phyloP scores from a whole-genome alignment of 2,113 vertebrate species.

The Phocoena phocoena region DNA sequence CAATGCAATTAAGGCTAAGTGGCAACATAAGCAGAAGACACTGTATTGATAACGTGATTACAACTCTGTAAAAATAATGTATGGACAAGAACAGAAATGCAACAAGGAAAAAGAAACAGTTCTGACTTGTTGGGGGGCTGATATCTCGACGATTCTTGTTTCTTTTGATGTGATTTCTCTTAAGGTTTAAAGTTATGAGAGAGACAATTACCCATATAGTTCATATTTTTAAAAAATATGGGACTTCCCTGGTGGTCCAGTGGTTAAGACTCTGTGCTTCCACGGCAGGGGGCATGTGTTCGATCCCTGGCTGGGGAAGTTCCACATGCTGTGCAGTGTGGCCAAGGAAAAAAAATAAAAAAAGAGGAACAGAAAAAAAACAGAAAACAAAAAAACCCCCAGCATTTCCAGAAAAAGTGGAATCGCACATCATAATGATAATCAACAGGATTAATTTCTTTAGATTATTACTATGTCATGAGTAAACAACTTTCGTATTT shows the following conservation, averaged over 20 bases:
- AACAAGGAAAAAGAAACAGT: not conserved
- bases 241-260: no score
- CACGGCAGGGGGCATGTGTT: no score
- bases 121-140: not conserved
- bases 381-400: not conserved
- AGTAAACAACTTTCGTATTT: constrained; percentile 20
- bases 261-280: no score
- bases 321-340: no score
- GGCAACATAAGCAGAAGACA: not conserved
- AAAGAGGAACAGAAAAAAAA: not conserved
- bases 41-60: not conserved
- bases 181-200: not conserved
- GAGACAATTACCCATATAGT: not conserved
- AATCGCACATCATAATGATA: not conserved
- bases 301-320: no score
- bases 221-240: constrained; percentile 13
- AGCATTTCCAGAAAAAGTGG: not conserved
- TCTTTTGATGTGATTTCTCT: not conserved
- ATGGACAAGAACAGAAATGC: not conserved
- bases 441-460: not conserved
- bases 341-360: no score
- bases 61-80: not conserved
- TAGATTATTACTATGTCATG: not conserved
- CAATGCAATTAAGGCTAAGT: not conserved
- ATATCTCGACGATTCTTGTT: not conserved